phyloP scores from a whole-genome alignment of 1,140 invertebrate species.

The Pristionchus pacificus region DNA sequence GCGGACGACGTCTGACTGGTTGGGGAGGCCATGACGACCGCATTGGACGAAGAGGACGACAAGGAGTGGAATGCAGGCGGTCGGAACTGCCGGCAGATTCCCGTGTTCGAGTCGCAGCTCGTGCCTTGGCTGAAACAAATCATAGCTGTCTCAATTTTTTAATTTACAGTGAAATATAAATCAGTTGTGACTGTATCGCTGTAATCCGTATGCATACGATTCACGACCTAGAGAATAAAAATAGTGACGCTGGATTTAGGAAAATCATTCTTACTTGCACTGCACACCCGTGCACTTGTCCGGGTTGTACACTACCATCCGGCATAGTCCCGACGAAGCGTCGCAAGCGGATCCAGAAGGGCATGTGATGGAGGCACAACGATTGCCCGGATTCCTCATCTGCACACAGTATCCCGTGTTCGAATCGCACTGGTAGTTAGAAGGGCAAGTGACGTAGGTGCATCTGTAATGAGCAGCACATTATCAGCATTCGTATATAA shows the following conservation, averaged over 20 bases:
- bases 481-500: too few species aligned
- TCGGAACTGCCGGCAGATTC: conserved; percentile 17
- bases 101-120: not conserved
- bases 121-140: not conserved
- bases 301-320: conserved; percentile 2
- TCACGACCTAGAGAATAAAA: too few species aligned
- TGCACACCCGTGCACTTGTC: conserved; percentile 3
- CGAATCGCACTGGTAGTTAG: conserved; percentile 4
- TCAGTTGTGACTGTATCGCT: too few species aligned
- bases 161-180: not conserved
- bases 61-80: conserved; percentile 9
- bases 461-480: too few species aligned
- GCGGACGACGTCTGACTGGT: too few species aligned
- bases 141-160: not conserved
- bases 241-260: not conserved
- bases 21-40: too few species aligned
- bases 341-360: too few species aligned
- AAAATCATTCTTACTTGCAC: conserved; percentile 4
- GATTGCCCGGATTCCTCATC: not conserved
- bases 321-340: conserved; percentile 2
- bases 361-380: too few species aligned
- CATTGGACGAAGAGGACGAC: too few species aligned
- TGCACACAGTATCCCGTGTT: conserved; percentile 8
- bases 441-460: conserved; percentile 3
- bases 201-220: too few species aligned